Evolutionary conservation across 2,113 vertebrate genomes (phyloP).

Genomic region (Sceloporus tristichus): DNA sequence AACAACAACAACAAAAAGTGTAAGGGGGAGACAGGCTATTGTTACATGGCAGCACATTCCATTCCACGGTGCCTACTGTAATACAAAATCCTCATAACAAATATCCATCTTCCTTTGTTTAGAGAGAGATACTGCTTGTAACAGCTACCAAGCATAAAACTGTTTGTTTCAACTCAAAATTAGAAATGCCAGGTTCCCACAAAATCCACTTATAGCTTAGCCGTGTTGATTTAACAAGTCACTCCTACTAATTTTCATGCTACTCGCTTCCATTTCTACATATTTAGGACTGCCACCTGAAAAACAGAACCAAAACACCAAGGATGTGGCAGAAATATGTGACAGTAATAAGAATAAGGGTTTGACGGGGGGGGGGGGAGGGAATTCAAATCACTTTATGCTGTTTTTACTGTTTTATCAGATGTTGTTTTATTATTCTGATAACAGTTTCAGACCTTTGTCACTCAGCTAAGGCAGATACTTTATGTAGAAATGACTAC

Average conservation of each 20-base stretch:
- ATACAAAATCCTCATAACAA: conserved; percentile 25
- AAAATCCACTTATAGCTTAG: neutral
- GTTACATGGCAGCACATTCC: conserved; percentile 10
- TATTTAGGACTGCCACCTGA: neutral
- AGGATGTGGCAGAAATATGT: neutral
- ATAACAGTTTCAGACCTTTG: neutral
- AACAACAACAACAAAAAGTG: conserved; percentile 42
- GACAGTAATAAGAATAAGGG: neutral
- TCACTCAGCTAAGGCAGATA: neutral
- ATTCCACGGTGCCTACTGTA: conserved; percentile 30
- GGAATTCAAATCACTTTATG: neutral
- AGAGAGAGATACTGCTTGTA: conserved; percentile 43
- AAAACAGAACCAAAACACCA: neutral
- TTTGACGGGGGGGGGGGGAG: neutral
- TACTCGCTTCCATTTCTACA: neutral
- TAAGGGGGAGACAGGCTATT: conserved; percentile 10
- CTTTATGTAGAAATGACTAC: neutral
- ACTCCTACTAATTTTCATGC: neutral
- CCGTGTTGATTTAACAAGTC: neutral
- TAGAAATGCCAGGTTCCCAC: neutral
- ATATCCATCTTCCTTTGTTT: conserved; percentile 39
- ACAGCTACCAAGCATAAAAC: conserved; percentile 32
- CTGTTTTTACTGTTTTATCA: neutral
- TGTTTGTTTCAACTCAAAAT: neutral
- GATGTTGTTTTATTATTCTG: neutral